Percentiles rank a stretch among this genome's conserved stretches.
These are phyloP conservation scores for Zaprionus lineosus DNA, from an alignment of 2,888 invertebrate genomes.

Conservation along the genomic window DNA sequence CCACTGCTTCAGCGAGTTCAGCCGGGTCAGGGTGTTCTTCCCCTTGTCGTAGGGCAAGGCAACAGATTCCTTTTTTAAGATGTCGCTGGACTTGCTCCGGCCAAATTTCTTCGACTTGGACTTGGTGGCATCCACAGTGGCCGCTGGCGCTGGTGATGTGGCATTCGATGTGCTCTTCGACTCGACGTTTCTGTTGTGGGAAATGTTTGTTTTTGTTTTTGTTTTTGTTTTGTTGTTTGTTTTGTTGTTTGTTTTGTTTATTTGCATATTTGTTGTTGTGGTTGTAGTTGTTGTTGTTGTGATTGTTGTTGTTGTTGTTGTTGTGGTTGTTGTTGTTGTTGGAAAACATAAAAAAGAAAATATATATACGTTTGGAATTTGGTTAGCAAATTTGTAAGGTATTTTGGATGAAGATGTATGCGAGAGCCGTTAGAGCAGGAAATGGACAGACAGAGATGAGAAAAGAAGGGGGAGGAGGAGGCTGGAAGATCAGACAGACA, in stretches of 20 bases:
- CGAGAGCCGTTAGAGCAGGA: conserved; percentile 11
- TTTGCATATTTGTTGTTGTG: conserved; percentile 34
- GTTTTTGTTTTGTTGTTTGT: conserved; percentile 26
- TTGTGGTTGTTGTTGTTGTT: conserved; percentile 34
- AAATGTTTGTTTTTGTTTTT: conserved; percentile 45
- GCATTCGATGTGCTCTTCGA: conserved; percentile 57
- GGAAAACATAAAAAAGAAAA: conserved; percentile 69
- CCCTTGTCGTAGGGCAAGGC: conserved; percentile 82
- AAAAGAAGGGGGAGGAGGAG: conserved; percentile 10
- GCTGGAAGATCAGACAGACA: too few species aligned
- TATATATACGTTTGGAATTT: conserved; percentile 64
- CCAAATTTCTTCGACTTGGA: conserved; percentile 83
- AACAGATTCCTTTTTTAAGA: conserved; percentile 86
- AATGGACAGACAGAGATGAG: background rate
- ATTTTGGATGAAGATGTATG: conserved; percentile 45
- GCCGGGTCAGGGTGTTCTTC: conserved; percentile 84
- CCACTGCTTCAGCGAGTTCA: conserved; percentile 93
- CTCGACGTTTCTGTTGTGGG: conserved; percentile 58
- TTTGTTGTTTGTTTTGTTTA: too few species aligned
- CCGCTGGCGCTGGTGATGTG: conserved; percentile 48
- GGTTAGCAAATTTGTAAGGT: conserved; percentile 65
- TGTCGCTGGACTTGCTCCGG: conserved; percentile 90
- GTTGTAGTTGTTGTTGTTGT: conserved; percentile 33
- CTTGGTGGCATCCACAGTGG: conserved; percentile 40
- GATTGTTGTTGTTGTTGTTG: conserved; percentile 24